Evolutionary conservation across 2,113 vertebrate genomes (phyloP), one percentile per base, ranked within the genome.

Genomic region (Esox niger): DNA sequence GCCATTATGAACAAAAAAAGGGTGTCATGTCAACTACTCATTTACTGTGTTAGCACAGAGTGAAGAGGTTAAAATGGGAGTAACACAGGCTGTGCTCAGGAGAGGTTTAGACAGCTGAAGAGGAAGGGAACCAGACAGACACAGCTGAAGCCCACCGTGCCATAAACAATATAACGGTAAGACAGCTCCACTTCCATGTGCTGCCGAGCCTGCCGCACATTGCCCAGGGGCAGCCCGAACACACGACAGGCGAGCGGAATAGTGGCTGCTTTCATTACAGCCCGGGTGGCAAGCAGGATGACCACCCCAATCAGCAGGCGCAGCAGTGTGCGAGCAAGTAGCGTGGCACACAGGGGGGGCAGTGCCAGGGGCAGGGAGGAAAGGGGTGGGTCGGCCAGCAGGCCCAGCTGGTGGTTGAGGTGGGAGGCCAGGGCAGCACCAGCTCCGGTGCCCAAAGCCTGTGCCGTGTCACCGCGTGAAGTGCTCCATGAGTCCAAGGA

Each of bases 401-500:
- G 77, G 5, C 92, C 94, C 83, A 96, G 47, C 1, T 86, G 72
- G 72, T 95, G 82, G 84, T 90, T 93, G 46, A 92, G 70, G 0
- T 95, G 90, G 56, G 93, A 93, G 26, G 90, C 97, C 68, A 95
- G 86, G 0, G 96, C 96, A 4, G 93, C 91, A 0, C 97, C 97
- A 0, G 89, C 94, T 2, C 94, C 96, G 0, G 95, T 95, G 78
- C 95, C 97, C 62, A 99, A 85, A 13, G 95, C 96, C 84, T 99
- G 92, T 31, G 97, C 95, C 0, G 97, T 99, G 82, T 99, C 97
- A 0, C 95, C 96, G 3, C 97, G 91, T 0, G 97, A 99, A 0
- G 96, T 99, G 90, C 97, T 99, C 97, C 97, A 99, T 0, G 95
- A 94, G 77, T 99, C 97, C 30, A 99, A 89, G 6, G 94, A 94